phyloP scores from a whole-genome alignment of 2,797 vertebrate species.

The Paguma larvata region DNA sequence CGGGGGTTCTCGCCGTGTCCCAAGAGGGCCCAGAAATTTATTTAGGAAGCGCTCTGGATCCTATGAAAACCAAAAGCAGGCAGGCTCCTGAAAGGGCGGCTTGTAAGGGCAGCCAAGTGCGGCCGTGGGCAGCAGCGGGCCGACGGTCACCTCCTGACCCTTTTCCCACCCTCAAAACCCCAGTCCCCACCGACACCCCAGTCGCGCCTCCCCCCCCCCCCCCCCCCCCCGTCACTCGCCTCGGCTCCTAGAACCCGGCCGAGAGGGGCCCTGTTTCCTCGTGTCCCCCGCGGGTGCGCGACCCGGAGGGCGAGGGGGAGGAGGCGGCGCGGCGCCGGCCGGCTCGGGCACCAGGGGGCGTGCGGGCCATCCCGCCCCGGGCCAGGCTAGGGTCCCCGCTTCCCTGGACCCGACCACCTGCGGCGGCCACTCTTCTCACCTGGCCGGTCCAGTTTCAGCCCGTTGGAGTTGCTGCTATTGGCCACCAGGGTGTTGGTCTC shows the following conservation, averaged over 20 bases:
- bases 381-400: background rate
- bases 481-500: constrained; percentile 97
- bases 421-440: constrained; percentile 79
- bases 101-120: background rate
- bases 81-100: background rate
- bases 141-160: background rate
- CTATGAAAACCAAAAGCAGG: background rate
- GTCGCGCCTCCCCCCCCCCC: too few relatives aligned
- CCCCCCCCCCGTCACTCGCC: background rate
- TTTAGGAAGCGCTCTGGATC: background rate
- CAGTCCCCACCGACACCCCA: background rate
- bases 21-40: background rate
- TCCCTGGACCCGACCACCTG: constrained; percentile 62
- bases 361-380: background rate
- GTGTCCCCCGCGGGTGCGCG: background rate
- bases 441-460: constrained; percentile 87
- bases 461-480: constrained; percentile 92
- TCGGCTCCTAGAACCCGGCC: background rate
- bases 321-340: background rate
- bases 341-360: constrained; percentile 58
- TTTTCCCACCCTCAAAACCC: background rate
- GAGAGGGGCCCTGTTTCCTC: background rate
- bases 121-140: background rate
- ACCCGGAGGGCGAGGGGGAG: background rate
- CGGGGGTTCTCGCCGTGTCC: background rate